phyloP scores from a whole-genome alignment of 1,140 invertebrate genomes.

The Chelonus insularis region DNA sequence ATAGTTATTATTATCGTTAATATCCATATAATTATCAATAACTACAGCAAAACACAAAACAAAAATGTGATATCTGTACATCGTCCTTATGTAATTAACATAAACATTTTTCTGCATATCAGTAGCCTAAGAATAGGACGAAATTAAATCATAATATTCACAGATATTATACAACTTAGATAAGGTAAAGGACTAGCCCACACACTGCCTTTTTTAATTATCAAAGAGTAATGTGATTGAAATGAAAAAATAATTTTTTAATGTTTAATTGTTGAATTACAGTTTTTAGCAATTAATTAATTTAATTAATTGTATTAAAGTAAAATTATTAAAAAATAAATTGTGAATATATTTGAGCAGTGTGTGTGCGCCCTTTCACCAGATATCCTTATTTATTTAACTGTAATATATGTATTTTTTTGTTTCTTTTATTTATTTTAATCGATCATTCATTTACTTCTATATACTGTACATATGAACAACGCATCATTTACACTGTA shows the following conservation, averaged over 20 bases:
- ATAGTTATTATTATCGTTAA: constrained; percentile 63
- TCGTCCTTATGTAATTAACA: constrained; percentile 57
- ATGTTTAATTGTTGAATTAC: too few species aligned
- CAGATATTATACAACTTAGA: constrained; percentile 61
- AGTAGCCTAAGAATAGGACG: constrained; percentile 60
- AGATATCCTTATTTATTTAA: constrained; percentile 50
- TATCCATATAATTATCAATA: constrained; percentile 63
- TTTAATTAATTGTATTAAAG: too few species aligned
- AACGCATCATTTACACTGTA: constrained; percentile 62
- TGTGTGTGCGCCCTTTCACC: constrained; percentile 42
- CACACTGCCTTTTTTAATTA: constrained; percentile 36
- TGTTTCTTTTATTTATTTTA: constrained; percentile 38
- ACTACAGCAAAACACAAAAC: constrained; percentile 63
- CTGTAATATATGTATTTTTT: constrained; percentile 49
- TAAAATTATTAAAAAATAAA: background rate
- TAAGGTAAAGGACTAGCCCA: constrained; percentile 44
- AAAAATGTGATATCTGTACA: constrained; percentile 61
- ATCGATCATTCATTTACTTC: constrained; percentile 28
- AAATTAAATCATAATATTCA: constrained; percentile 62
- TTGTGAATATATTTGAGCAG: constrained; percentile 35
- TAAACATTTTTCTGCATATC: constrained; percentile 54
- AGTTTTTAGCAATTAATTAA: too few species aligned
- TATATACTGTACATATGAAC: constrained; percentile 61
- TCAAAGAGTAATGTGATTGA: constrained; percentile 25
- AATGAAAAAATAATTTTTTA: too few species aligned